These are phyloP conservation scores for Spizaetus ornatus DNA, from an alignment of 2,113 vertebrate genomes.

Conservation along the genomic window DNA sequence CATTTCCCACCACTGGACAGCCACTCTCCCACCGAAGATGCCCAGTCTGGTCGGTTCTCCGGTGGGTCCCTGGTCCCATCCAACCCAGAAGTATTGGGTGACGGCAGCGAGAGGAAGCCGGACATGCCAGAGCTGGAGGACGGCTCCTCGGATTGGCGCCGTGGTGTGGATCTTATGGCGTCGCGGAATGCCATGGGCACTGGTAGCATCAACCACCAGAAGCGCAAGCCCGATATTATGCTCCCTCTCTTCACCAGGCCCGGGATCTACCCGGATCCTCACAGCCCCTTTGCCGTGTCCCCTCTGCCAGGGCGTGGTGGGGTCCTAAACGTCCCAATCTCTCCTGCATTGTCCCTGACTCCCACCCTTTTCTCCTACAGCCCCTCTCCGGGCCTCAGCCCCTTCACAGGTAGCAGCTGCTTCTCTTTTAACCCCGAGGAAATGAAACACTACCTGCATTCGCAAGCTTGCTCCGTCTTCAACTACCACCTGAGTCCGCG, in stretches of 20 bases:
- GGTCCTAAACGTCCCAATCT: constrained; percentile 72
- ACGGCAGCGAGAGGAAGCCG: constrained; percentile 12
- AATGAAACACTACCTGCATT: constrained; percentile 83
- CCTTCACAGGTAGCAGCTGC: constrained; percentile 74
- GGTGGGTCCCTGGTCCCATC: not conserved
- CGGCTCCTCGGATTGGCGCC: constrained; percentile 61
- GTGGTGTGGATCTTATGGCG: constrained; percentile 46
- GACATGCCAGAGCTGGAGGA: constrained; percentile 64
- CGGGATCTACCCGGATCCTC: constrained; percentile 66
- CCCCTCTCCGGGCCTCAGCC: constrained; percentile 75
- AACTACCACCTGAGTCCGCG: constrained; percentile 80
- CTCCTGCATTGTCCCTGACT: constrained; percentile 69
- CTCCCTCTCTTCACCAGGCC: constrained; percentile 70
- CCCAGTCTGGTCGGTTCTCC: constrained; percentile 49
- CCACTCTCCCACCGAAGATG: constrained; percentile 65
- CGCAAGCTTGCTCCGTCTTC: constrained; percentile 79
- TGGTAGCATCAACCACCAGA: constrained; percentile 37
- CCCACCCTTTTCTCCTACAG: constrained; percentile 78
- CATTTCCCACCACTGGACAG: constrained; percentile 71
- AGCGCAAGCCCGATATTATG: constrained; percentile 74
- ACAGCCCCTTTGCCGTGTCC: constrained; percentile 71
- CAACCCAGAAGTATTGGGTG: not conserved
- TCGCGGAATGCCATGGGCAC: constrained; percentile 7
- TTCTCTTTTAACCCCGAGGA: constrained; percentile 81
- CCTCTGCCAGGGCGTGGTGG: constrained; percentile 60